Evolutionary conservation across 35 echinoderm and acorn worm genomes (phyloP).

Genomic region (Anneissia japonica): DNA sequence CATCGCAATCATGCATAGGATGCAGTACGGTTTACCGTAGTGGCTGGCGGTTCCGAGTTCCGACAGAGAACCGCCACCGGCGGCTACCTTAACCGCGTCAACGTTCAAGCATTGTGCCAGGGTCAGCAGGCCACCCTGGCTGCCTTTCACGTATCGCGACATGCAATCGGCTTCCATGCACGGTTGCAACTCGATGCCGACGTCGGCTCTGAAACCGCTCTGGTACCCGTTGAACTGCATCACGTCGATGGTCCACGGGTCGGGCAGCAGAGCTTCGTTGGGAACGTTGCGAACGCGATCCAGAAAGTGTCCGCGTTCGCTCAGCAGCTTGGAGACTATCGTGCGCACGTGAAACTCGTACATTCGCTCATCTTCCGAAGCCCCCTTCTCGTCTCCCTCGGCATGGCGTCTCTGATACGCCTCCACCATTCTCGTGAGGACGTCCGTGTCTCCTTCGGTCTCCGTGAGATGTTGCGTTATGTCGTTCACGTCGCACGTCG

Average conservation of each 20-base stretch:
- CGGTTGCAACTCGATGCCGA: not conserved
- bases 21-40: not conserved
- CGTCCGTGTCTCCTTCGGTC: too few relatives aligned
- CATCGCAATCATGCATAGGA: not conserved
- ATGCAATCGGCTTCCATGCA: not conserved
- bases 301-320: not conserved
- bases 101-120: not conserved
- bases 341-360: too few relatives aligned
- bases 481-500: too few relatives aligned
- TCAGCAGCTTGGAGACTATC: not conserved
- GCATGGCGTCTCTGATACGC: too few relatives aligned
- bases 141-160: not conserved
- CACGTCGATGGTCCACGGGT: not conserved
- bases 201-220: not conserved
- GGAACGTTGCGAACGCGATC: not conserved
- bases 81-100: not conserved
- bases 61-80: not conserved
- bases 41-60: not conserved
- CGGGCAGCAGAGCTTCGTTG: not conserved
- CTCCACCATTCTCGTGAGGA: too few relatives aligned
- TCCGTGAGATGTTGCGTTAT: too few relatives aligned
- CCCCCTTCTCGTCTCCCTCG: too few relatives aligned
- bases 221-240: not conserved
- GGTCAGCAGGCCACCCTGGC: not conserved
- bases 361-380: too few relatives aligned